Evolutionary conservation across 1,140 invertebrate genomes (phyloP).

Genomic region (Tyrophagus putrescentiae): DNA sequence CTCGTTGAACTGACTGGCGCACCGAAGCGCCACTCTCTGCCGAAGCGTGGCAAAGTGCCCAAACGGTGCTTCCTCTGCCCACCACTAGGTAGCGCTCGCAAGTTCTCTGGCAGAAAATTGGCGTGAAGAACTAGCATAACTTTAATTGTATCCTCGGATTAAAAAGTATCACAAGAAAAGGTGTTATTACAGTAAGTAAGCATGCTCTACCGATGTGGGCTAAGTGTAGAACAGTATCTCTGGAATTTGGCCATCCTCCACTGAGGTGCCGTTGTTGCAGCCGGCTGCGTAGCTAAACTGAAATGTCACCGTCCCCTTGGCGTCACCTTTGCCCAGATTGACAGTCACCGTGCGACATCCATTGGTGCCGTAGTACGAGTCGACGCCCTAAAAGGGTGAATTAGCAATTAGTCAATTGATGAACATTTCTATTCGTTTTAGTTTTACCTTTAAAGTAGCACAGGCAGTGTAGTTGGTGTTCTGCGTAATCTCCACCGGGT

Average conservation of each 20-base stretch:
- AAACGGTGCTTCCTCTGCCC: no score
- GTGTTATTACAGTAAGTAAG: no score
- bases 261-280: slow-evolving; percentile 76
- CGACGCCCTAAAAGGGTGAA: slow-evolving; percentile 49
- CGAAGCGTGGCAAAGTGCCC: no score
- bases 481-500: slow-evolving; percentile 63
- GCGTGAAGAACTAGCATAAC: no score
- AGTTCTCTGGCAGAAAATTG: no score
- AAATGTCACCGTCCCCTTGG: slow-evolving; percentile 52
- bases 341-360: slow-evolving; percentile 57
- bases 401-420: slow-evolving; percentile 6
- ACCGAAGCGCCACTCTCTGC: no score
- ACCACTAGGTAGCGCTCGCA: no score
- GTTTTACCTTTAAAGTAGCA: slow-evolving; percentile 55
- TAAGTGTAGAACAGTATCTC: slow-evolving; percentile 65
- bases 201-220: no score
- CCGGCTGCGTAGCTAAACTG: slow-evolving; percentile 69
- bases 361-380: slow-evolving; percentile 73
- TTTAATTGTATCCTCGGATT: no score
- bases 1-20: no score
- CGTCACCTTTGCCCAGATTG: slow-evolving; percentile 50
- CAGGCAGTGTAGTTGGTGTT: slow-evolving; percentile 68
- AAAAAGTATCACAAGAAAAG: no score
- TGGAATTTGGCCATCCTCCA: slow-evolving; percentile 78
- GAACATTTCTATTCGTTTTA: background rate